phyloP scores from a whole-genome alignment of 1,140 invertebrate genomes.

The Gryon sp. region DNA sequence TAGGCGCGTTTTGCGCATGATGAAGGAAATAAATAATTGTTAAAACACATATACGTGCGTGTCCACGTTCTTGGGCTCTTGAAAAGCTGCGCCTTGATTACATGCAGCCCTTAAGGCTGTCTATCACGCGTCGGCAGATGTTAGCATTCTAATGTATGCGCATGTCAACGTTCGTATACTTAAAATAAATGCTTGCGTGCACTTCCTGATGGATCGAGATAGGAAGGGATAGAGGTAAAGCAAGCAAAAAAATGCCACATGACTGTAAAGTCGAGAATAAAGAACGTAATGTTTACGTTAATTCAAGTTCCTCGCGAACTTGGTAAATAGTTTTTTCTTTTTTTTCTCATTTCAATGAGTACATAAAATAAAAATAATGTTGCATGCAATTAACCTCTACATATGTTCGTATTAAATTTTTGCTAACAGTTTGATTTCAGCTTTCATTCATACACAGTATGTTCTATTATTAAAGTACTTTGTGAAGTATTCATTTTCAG shows the following conservation, averaged over 20 bases:
- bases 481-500: no score
- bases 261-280: slow-evolving; percentile 43
- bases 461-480: no score
- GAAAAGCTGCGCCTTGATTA: slow-evolving; percentile 66
- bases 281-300: slow-evolving; percentile 54
- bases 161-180: slow-evolving; percentile 70
- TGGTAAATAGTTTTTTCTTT: slow-evolving; percentile 42
- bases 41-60: slow-evolving; percentile 63
- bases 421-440: no score
- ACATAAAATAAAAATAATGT: slow-evolving; percentile 17
- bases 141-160: slow-evolving; percentile 73
- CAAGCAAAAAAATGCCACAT: slow-evolving; percentile 54
- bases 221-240: slow-evolving; percentile 49
- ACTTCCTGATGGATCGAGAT: slow-evolving; percentile 63
- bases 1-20: slow-evolving; percentile 53
- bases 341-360: slow-evolving; percentile 22
- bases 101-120: slow-evolving; percentile 65
- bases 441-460: no score
- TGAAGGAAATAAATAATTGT: slow-evolving; percentile 64
- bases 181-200: slow-evolving; percentile 64
- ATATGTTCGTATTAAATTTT: no score
- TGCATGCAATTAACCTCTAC: not conserved
- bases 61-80: slow-evolving; percentile 57
- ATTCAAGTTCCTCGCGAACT: slow-evolving; percentile 48
- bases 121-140: slow-evolving; percentile 71